phyloP scores from a whole-genome alignment of 2,888 invertebrate species.

The Sipunculus nudus region DNA sequence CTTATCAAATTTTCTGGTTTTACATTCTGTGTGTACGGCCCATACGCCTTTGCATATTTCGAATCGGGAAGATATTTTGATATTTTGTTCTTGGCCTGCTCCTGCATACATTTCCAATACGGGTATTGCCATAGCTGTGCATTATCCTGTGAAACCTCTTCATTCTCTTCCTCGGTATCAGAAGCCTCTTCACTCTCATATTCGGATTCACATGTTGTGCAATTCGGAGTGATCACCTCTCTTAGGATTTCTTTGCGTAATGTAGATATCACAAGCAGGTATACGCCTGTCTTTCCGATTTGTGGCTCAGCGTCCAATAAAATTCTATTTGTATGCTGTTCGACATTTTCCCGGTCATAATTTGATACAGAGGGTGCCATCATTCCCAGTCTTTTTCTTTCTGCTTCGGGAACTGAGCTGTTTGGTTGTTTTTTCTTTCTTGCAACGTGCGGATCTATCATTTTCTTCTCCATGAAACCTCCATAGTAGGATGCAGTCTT shows the following conservation, averaged over 20 bases:
- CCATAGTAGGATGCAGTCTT: conserved; percentile 3
- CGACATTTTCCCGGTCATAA: conserved; percentile 4
- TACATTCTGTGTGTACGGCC: too few relatives aligned
- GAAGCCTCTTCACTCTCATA: neutral
- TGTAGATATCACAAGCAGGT: conserved; percentile 11
- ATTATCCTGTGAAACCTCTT: neutral
- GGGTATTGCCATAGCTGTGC: conserved; percentile 12
- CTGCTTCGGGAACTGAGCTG: too few relatives aligned
- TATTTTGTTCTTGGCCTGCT: conserved; percentile 1
- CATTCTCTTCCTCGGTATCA: conserved; percentile 6
- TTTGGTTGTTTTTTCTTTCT: neutral
- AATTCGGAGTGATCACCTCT: neutral
- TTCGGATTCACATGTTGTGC: too few relatives aligned
- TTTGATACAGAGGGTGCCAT: neutral
- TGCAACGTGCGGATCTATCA: neutral
- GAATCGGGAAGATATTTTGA: conserved; percentile 4
- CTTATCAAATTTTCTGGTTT: too few relatives aligned
- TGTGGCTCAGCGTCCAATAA: conserved; percentile 23
- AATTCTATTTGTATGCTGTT: conserved; percentile 9
- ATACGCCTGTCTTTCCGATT: conserved; percentile 25
- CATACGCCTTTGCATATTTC: too few relatives aligned
- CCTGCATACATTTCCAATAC: conserved; percentile 17
- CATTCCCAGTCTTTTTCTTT: too few relatives aligned
- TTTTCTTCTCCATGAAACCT: neutral
- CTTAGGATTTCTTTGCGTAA: conserved; percentile 3